Conservation (phyloP, 2,888 invertebrate species). For the Lochmaea crataegi region DNA sequence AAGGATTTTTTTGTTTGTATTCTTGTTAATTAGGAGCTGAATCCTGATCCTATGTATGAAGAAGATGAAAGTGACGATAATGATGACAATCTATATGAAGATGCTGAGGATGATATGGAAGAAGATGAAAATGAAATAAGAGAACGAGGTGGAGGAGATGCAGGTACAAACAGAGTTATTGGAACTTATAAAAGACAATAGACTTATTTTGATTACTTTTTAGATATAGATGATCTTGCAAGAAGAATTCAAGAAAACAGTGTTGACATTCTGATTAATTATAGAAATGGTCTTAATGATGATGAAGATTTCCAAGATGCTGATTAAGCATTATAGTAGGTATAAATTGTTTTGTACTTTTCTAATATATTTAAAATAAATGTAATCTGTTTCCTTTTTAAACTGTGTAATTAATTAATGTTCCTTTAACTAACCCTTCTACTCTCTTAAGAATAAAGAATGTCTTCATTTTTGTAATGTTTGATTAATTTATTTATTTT, state of each 20-base stretch:
- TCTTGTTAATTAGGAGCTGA: constrained; percentile 66
- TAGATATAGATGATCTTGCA: constrained; percentile 56
- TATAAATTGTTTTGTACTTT: constrained; percentile 37
- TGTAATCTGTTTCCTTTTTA: neutral
- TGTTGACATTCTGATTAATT: constrained; percentile 58
- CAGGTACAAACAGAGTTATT: constrained; percentile 46
- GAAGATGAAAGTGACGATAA: constrained; percentile 67
- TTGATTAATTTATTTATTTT: no score
- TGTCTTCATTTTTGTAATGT: no score
- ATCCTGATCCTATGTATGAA: constrained; percentile 80
- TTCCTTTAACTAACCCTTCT: neutral
- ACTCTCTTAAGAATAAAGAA: neutral
- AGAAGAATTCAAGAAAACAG: constrained; percentile 63
- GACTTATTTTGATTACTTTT: constrained; percentile 18
- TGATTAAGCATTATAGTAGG: constrained; percentile 60
- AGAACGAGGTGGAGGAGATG: constrained; percentile 65
- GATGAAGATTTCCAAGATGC: constrained; percentile 72
- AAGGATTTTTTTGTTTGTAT: neutral
- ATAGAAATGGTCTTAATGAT: constrained; percentile 56
- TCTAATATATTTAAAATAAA: constrained; percentile 26
- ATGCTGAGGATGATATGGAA: constrained; percentile 64
- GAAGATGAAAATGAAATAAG: constrained; percentile 63
- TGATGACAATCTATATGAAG: constrained; percentile 64
- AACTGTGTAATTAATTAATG: neutral
- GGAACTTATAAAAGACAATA: neutral